phyloP scores from a whole-genome alignment of 1,140 invertebrate species.

The Papilio machaon region DNA sequence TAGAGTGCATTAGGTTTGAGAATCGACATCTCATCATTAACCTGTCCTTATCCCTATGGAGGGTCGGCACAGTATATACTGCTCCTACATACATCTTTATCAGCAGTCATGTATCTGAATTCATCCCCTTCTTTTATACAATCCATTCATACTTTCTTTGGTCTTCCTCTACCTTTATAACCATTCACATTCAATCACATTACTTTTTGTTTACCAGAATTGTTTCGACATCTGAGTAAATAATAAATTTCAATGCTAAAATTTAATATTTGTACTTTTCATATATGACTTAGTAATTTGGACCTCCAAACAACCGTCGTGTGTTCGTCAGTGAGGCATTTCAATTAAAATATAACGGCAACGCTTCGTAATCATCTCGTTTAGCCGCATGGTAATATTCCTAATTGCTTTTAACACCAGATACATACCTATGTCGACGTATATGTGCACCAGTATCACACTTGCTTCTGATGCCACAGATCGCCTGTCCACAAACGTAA shows the following conservation, averaged over 20 bases:
- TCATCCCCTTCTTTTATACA: no score
- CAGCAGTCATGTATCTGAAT: no score
- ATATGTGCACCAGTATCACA: conserved; percentile 25
- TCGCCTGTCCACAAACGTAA: not conserved
- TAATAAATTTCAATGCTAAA: not conserved
- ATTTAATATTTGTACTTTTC: not conserved
- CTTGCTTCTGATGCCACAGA: not conserved
- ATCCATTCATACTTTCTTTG: no score
- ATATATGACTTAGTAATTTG: conserved; percentile 29
- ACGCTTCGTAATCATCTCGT: conserved; percentile 51
- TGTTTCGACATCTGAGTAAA: not conserved
- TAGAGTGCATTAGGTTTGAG: not conserved
- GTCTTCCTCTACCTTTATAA: no score
- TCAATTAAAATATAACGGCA: conserved; percentile 54
- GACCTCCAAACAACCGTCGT: conserved; percentile 54
- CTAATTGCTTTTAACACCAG: conserved; percentile 48
- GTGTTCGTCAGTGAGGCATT: conserved; percentile 45
- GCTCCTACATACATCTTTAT: no score
- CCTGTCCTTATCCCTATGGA: no score
- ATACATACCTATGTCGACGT: conserved; percentile 38
- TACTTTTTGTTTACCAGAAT: not conserved
- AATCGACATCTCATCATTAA: no score
- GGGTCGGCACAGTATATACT: no score
- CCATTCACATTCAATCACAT: no score
- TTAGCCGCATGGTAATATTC: conserved; percentile 52